These are phyloP conservation scores for Barbus barbus DNA, from an alignment of 2,113 vertebrate species.

Conservation along the genomic window DNA sequence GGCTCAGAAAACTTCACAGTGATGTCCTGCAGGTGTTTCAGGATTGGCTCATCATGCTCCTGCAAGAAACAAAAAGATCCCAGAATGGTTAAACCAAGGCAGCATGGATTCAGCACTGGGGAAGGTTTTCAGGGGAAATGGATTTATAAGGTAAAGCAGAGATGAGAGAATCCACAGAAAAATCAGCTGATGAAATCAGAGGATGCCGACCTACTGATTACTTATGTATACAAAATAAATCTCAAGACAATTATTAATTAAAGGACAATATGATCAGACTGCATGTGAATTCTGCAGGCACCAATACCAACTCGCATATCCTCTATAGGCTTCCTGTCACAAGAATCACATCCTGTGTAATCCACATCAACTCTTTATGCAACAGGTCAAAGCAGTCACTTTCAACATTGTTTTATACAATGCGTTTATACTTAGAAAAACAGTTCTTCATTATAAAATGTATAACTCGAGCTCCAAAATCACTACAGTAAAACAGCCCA, in stretches of 20 bases:
- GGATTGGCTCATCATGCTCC: conserved; percentile 96
- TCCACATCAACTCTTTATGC: too few species aligned
- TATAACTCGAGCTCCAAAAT: neutral
- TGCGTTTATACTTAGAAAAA: too few species aligned
- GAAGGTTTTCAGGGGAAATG: too few species aligned
- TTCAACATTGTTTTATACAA: too few species aligned
- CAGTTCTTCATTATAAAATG: too few species aligned
- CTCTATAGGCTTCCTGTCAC: neutral
- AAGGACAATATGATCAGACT: too few species aligned
- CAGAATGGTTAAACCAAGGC: neutral
- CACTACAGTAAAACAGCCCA: neutral
- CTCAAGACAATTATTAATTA: neutral
- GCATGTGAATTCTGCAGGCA: neutral
- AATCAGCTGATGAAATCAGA: neutral
- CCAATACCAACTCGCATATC: neutral
- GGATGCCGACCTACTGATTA: too few species aligned
- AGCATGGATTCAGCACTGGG: neutral
- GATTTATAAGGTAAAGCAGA: neutral
- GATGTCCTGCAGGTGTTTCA: conserved; percentile 95
- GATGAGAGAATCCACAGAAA: neutral
- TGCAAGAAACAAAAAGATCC: conserved; percentile 56
- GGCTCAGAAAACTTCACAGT: conserved; percentile 96
- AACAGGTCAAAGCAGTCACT: neutral
- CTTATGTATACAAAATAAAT: too few species aligned
- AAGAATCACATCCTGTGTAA: conserved; percentile 11